These are phyloP conservation scores for Lucifuga dentata DNA, from an alignment of 2,113 vertebrate species.

Conservation along the genomic window DNA sequence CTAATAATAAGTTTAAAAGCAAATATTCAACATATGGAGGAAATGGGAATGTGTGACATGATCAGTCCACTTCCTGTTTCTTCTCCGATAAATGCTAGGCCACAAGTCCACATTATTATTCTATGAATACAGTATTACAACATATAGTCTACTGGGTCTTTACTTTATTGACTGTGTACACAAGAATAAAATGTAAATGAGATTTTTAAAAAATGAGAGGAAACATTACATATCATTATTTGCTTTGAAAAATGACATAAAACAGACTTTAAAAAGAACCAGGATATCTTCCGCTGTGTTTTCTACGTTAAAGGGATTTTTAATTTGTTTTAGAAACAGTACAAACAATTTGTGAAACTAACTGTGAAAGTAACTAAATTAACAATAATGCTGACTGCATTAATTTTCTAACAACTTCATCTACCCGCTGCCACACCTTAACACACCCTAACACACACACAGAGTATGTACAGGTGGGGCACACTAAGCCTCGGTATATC, in stretches of 20 bases:
- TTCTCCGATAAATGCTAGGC: constrained; percentile 31
- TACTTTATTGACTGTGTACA: too few relatives aligned
- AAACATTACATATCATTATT: too few relatives aligned
- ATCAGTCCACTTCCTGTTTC: constrained; percentile 57
- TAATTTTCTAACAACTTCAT: background rate
- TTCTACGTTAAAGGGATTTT: too few relatives aligned
- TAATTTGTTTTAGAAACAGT: too few relatives aligned
- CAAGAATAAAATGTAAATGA: too few relatives aligned
- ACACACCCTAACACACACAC: background rate
- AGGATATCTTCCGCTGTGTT: too few relatives aligned
- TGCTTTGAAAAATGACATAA: too few relatives aligned
- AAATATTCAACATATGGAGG: constrained; percentile 15
- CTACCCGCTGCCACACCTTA: constrained; percentile 31
- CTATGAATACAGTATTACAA: background rate
- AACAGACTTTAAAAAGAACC: too few relatives aligned
- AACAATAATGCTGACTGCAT: too few relatives aligned
- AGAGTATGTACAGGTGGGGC: constrained; percentile 12
- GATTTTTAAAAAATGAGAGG: too few relatives aligned
- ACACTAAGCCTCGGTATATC: background rate
- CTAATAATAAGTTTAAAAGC: constrained; percentile 22
- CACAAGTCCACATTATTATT: background rate
- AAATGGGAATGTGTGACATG: constrained; percentile 20
- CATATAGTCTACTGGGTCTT: background rate
- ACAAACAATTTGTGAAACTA: too few relatives aligned
- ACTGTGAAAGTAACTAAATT: background rate